Evolutionary conservation across 2,797 vertebrate species (phyloP).

Genomic region (Vespertilio murinus): DNA sequence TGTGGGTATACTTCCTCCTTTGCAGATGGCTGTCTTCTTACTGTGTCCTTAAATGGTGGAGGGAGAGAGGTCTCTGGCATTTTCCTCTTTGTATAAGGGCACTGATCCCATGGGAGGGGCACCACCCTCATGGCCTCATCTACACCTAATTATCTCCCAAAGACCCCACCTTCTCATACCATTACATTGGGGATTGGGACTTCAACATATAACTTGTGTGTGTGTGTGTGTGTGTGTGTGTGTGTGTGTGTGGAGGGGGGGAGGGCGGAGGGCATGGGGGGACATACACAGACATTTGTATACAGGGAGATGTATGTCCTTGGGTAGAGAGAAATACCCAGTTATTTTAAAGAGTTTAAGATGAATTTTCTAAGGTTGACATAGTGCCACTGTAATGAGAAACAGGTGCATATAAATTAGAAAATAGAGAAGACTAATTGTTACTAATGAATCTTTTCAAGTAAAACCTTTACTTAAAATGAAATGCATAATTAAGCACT

Average conservation of each 20-base stretch:
- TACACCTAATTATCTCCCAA: not conserved
- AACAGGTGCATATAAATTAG: slow-evolving; percentile 81
- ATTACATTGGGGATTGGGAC: not conserved
- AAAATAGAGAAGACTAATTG: slow-evolving; percentile 75
- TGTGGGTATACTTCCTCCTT: not conserved
- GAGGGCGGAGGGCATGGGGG: no score
- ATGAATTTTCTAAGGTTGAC: slow-evolving; percentile 76
- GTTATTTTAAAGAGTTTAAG: slow-evolving; percentile 65
- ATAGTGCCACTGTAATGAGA: slow-evolving; percentile 76
- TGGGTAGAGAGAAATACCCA: slow-evolving; percentile 26
- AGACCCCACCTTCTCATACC: not conserved
- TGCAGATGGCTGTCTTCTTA: not conserved
- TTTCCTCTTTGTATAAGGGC: not conserved
- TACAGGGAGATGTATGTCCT: slow-evolving; percentile 1
- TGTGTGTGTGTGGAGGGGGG: no score
- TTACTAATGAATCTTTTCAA: slow-evolving; percentile 81
- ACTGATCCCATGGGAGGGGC: not conserved
- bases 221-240: not conserved
- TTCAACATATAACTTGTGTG: not conserved
- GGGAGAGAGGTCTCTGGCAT: not conserved
- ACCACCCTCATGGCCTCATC: not conserved
- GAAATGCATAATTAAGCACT: slow-evolving; percentile 84
- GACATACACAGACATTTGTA: not conserved
- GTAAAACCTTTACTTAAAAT: slow-evolving; percentile 82
- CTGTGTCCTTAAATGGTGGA: not conserved